phyloP scores from a whole-genome alignment of 2,888 invertebrate species.

The Podotricha telesiphe region DNA sequence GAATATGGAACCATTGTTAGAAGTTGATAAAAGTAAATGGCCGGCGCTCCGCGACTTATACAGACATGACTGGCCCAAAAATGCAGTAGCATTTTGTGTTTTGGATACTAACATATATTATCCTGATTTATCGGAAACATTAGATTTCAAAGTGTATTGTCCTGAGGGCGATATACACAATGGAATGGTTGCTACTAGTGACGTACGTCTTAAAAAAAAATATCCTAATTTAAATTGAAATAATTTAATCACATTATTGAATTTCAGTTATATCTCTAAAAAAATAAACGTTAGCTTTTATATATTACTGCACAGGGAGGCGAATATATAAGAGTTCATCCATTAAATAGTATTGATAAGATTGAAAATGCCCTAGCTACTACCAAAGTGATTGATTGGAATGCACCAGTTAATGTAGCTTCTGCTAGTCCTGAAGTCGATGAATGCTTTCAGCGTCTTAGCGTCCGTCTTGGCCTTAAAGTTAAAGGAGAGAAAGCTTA shows the following conservation, averaged over 20 bases:
- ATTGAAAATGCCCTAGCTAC: constrained; percentile 47
- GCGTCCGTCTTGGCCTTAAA: constrained; percentile 36
- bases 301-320: background rate
- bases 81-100: constrained; percentile 49
- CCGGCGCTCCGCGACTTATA: constrained; percentile 48
- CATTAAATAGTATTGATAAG: constrained; percentile 40
- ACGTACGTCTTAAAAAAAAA: constrained; percentile 45
- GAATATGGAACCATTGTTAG: constrained; percentile 45
- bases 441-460: constrained; percentile 41
- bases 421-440: constrained; percentile 43
- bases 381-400: constrained; percentile 49
- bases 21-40: constrained; percentile 50
- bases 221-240: background rate
- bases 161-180: constrained; percentile 52
- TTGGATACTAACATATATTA: constrained; percentile 47
- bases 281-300: too few relatives aligned
- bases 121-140: constrained; percentile 45
- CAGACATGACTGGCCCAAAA: constrained; percentile 49
- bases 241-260: too few relatives aligned
- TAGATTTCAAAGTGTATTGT: constrained; percentile 52
- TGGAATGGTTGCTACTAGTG: constrained; percentile 51
- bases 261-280: background rate
- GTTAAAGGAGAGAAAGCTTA: constrained; percentile 38
- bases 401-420: constrained; percentile 37
- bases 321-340: constrained; percentile 42